Evolutionary conservation across 1,140 invertebrate genomes (phyloP).

Genomic region (Vollenhovia emeryi): DNA sequence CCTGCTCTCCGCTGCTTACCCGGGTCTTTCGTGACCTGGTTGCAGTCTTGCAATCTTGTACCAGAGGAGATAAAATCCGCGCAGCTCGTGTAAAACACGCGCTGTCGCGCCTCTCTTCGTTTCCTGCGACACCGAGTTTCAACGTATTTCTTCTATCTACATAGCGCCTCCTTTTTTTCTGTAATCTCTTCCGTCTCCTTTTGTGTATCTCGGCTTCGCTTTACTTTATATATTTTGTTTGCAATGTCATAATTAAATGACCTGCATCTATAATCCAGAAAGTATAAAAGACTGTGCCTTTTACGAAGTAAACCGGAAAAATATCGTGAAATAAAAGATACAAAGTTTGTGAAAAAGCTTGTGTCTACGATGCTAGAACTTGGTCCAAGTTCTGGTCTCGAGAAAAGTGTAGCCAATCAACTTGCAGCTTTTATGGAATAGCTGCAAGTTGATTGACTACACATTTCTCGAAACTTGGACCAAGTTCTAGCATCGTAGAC

Average conservation of each 20-base stretch:
- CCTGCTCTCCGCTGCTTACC: constrained; percentile 31
- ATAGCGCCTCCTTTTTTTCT: constrained; percentile 20
- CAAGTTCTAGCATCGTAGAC: too few relatives aligned
- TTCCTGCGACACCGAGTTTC: constrained; percentile 42
- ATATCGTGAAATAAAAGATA: not conserved
- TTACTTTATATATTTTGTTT: constrained; percentile 1
- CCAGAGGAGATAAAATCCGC: constrained; percentile 75
- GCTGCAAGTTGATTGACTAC: too few relatives aligned
- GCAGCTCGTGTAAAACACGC: constrained; percentile 77
- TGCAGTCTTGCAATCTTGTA: constrained; percentile 65
- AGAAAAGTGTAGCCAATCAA: too few relatives aligned
- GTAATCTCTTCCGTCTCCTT: constrained; percentile 17
- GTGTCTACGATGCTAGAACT: too few relatives aligned
- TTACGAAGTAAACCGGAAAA: not conserved
- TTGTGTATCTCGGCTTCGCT: constrained; percentile 22
- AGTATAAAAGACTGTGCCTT: not conserved
- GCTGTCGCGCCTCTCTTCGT: constrained; percentile 75
- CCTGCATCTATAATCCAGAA: not conserved
- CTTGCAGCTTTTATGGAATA: too few relatives aligned
- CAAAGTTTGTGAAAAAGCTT: too few relatives aligned
- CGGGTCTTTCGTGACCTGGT: constrained; percentile 66
- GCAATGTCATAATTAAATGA: not conserved
- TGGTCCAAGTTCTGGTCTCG: too few relatives aligned
- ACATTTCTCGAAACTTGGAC: too few relatives aligned
- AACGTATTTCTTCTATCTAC: not conserved